phyloP scores from a whole-genome alignment of 2,888 invertebrate genomes.

The Chaetogeoica ovagalla region DNA sequence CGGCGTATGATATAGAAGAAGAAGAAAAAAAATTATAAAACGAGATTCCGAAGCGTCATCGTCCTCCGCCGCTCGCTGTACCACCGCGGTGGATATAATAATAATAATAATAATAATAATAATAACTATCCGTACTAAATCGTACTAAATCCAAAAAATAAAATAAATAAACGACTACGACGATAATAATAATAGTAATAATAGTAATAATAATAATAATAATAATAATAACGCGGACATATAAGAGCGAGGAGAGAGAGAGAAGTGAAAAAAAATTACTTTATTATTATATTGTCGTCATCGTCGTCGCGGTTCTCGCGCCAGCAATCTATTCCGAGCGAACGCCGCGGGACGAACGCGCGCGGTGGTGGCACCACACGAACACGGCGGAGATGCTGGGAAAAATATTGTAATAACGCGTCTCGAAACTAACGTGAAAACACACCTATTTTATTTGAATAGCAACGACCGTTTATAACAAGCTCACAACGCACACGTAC shows the following conservation, averaged over 20 bases:
- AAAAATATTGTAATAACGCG: constrained; percentile 17
- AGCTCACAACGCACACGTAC: not conserved
- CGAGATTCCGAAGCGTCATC: constrained; percentile 52
- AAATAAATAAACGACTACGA: constrained; percentile 14
- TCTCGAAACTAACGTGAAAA: constrained; percentile 39
- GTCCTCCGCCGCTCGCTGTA: constrained; percentile 9
- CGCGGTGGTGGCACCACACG: not conserved
- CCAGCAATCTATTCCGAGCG: not conserved
- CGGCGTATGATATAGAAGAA: no score
- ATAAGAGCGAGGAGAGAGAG: constrained; percentile 39
- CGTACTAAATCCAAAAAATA: constrained; percentile 43
- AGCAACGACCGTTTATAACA: constrained; percentile 22
- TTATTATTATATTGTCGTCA: constrained; percentile 34
- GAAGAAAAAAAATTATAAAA: constrained; percentile 17
- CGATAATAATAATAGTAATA: constrained; percentile 31
- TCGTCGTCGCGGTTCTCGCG: not conserved
- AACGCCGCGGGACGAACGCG: not conserved
- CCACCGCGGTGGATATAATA: constrained; percentile 25
- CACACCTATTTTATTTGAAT: constrained; percentile 33
- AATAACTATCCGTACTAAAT: constrained; percentile 52
- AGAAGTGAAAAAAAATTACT: constrained; percentile 40
- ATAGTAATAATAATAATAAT: constrained; percentile 33
- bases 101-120: constrained; percentile 47
- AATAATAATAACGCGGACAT: constrained; percentile 25
- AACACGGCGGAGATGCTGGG: constrained; percentile 6